Evolutionary conservation across 2,797 vertebrate species (phyloP).

Genomic region (Coracias cyanogaster): DNA sequence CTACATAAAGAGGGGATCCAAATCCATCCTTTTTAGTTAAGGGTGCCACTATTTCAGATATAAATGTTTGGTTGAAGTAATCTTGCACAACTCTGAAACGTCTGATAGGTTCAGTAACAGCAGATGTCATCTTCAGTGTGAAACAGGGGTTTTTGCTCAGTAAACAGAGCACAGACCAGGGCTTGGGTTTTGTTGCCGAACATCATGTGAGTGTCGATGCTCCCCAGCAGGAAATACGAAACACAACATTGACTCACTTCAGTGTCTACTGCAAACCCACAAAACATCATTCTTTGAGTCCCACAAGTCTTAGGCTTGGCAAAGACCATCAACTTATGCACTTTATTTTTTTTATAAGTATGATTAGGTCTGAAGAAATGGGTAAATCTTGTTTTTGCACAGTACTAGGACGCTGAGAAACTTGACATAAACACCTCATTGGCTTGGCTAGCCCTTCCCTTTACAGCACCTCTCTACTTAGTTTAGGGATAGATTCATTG

Average conservation of each 20-base stretch:
- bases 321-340: background rate
- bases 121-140: background rate
- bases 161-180: background rate
- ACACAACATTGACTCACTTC: slow-evolving; percentile 17
- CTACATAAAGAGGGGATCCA: background rate
- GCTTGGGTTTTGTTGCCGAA: background rate
- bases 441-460: background rate
- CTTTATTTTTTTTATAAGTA: background rate
- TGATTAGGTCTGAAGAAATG: background rate
- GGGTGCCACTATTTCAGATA: background rate
- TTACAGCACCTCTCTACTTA: background rate
- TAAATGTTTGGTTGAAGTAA: background rate
- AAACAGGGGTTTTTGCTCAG: background rate
- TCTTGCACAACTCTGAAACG: background rate
- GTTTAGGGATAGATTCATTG: background rate
- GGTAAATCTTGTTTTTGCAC: background rate
- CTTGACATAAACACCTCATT: background rate
- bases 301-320: background rate
- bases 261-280: slow-evolving; percentile 38
- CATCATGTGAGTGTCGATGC: background rate
- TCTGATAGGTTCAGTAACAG: background rate
- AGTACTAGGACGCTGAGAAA: background rate
- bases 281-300: background rate
- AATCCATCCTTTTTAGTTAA: background rate
- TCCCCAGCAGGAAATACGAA: slow-evolving; percentile 31